phyloP scores from a whole-genome alignment of 2,888 invertebrate species.

The Gastracanthus pulcherrimus region DNA sequence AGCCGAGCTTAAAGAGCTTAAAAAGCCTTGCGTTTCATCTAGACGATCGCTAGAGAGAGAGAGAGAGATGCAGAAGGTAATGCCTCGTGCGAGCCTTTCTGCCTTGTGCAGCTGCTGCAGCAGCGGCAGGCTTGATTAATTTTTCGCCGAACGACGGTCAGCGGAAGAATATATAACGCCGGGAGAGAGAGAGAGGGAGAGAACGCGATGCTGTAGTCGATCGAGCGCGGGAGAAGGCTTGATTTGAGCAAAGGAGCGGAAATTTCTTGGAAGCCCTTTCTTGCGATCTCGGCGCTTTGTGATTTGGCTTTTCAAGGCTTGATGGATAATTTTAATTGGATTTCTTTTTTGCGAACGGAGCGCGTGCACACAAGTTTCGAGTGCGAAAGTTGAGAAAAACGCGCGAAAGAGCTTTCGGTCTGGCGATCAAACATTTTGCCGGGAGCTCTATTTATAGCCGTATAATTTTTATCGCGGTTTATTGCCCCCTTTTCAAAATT shows the following conservation, averaged over 20 bases:
- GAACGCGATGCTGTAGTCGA: slow-evolving; percentile 21
- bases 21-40: slow-evolving; percentile 35
- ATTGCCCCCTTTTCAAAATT: too few relatives aligned
- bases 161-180: too few relatives aligned
- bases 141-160: slow-evolving; percentile 36
- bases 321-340: slow-evolving; percentile 3
- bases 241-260: slow-evolving; percentile 5
- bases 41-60: slow-evolving; percentile 38
- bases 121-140: slow-evolving; percentile 45
- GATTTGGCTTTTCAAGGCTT: not conserved
- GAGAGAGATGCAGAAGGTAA: not conserved
- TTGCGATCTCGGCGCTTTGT: not conserved
- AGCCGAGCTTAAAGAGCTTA: slow-evolving; percentile 46
- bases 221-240: not conserved
- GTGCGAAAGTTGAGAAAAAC: not conserved
- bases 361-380: not conserved
- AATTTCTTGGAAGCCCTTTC: slow-evolving; percentile 15
- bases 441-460: too few relatives aligned
- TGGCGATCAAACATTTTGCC: not conserved
- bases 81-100: not conserved
- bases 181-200: slow-evolving; percentile 27
- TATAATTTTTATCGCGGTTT: too few relatives aligned
- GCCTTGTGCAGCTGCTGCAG: not conserved
- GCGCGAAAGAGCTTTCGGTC: not conserved
- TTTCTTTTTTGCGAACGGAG: too few relatives aligned